phyloP scores from a whole-genome alignment of 2,113 vertebrate genomes.

The Notothenia rossii region DNA sequence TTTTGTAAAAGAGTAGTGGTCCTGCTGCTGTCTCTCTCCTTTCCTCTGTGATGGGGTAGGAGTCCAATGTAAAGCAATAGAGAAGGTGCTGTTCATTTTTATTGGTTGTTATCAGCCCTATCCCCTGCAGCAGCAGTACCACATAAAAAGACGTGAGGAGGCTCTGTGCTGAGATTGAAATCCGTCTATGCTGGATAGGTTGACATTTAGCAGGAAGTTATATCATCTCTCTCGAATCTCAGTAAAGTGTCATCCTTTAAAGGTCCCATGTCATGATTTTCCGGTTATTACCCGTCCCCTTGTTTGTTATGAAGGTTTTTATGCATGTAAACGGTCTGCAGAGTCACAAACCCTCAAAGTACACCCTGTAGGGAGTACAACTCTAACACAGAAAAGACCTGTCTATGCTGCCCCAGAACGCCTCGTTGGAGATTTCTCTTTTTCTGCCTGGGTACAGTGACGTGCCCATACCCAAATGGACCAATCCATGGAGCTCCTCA shows the following conservation, averaged over 20 bases:
- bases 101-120: neutral
- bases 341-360: too few species aligned
- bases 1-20: neutral
- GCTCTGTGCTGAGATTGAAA: conserved; percentile 20
- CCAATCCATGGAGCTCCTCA: too few species aligned
- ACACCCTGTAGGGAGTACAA: too few species aligned
- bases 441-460: too few species aligned
- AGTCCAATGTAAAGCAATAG: neutral
- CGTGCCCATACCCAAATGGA: too few species aligned
- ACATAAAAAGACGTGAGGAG: conserved; percentile 4
- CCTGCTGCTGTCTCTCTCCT: conserved; percentile 5
- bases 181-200: neutral
- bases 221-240: neutral
- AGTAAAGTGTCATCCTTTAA: neutral
- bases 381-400: too few species aligned
- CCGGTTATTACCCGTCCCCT: too few species aligned
- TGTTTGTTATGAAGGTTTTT: too few species aligned
- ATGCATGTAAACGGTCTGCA: too few species aligned
- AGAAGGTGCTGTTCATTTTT: neutral
- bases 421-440: too few species aligned
- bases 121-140: neutral
- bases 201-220: conserved; percentile 17
- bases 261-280: neutral
- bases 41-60: too few species aligned
- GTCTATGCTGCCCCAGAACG: too few species aligned